Base-by-base conservation (phyloP, 2,797 vertebrate species). In the Gobionotothen gibberifrons region DNA sequence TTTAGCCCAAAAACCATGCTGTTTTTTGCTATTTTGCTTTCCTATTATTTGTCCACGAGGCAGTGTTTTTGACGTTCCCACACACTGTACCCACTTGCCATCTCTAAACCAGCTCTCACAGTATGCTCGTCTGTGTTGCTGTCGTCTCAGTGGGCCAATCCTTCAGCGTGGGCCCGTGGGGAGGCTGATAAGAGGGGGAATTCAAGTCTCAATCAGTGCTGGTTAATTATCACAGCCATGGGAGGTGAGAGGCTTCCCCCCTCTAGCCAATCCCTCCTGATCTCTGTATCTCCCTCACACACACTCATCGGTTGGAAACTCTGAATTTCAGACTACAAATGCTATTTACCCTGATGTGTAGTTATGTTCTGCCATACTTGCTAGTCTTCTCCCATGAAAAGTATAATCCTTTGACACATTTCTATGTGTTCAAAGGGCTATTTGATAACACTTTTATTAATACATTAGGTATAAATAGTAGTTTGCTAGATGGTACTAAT, bases 211-310 rank as follows among this genome's bases (percentile, higher is more conserved):
- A 90, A 87, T 94, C 90, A 90, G 81, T 83, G 74, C 87, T 81
- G 85, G 83, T 91, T 95, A 93, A 94, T 94, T 93, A 91, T 90
- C 88, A 82, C 87, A 85, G 91, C 85, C 85, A 75, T 63, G 82
- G 44, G 87, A 93, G 87, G 88, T 90, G 89, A 90, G 86, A 86
- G 78, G 84, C 85, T 83, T 75, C 79, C 79, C 74, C 73, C 32
- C 49, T 82, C 71, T 70, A 11, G 53, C 21, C 76, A 44, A 17
- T 86, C 66, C 82, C 83, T 65, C 76, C 72, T 63, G 78, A 71
- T 72, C 53, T 47, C 65, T 10, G 57, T 57, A 56, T 78, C 48
- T 21, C 29, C 42, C 56, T 85, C 54, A 63, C 36, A 74, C 49
- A 39, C 32, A 13, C 61, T 64, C 36, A 15, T 71, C 62, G 73